A percentile compares a stretch with the other conserved stretches of the same genome.
These are phyloP conservation scores for Willowsia nigromaculata DNA, from an alignment of 2,888 invertebrate species.

Conservation along the genomic window DNA sequence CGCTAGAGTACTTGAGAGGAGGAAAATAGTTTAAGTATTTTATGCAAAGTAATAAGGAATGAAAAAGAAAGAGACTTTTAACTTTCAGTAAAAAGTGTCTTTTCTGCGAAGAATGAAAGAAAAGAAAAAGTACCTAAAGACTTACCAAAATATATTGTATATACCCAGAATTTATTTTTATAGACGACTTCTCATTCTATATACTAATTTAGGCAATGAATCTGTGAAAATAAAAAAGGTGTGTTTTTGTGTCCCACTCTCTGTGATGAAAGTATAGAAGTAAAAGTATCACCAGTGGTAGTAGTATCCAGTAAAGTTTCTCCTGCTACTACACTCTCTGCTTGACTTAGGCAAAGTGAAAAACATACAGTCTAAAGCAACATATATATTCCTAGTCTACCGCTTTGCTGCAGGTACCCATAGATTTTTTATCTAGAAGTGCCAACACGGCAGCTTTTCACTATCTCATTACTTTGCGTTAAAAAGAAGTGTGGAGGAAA, in stretches of 20 bases:
- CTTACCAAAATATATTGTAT: neutral
- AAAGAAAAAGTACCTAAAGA: neutral
- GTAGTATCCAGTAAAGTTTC: neutral
- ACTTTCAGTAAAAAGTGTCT: slow-evolving; percentile 11
- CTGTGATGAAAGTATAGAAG: neutral
- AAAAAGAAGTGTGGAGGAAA: slow-evolving; percentile 1
- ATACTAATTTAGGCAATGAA: neutral
- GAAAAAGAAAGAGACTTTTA: slow-evolving; percentile 18
- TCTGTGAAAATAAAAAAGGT: slow-evolving; percentile 35
- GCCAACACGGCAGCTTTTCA: slow-evolving; percentile 17
- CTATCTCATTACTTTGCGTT: neutral
- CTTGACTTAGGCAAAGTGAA: neutral
- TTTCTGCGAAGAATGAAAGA: neutral
- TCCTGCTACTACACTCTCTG: neutral
- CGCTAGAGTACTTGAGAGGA: neutral
- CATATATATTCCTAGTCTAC: neutral
- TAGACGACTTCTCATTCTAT: too few relatives aligned
- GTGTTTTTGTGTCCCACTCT: neutral
- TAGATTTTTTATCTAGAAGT: neutral
- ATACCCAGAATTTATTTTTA: neutral
- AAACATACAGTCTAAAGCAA: neutral
- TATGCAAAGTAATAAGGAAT: slow-evolving; percentile 41
- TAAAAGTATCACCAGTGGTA: slow-evolving; percentile 22
- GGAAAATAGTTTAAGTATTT: slow-evolving; percentile 39
- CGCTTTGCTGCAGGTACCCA: neutral